A percentile compares a stretch with the other conserved stretches of the same genome.
These are phyloP conservation scores for Falco novaeseelandiae DNA, from an alignment of 2,797 vertebrate species.

Conservation along the genomic window DNA sequence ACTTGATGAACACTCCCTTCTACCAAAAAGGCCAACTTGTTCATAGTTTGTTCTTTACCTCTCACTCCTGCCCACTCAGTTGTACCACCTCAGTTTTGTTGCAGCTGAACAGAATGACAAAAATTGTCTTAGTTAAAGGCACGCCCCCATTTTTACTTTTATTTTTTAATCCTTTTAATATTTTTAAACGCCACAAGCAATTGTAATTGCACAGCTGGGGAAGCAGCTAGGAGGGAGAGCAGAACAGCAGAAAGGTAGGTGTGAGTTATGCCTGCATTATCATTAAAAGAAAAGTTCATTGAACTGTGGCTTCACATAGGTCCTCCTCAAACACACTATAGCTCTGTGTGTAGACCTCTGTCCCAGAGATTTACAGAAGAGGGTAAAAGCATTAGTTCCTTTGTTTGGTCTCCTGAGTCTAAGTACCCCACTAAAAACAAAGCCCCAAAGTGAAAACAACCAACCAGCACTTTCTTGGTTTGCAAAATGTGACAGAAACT, in stretches of 20 bases:
- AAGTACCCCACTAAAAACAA: not conserved
- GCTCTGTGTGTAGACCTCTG: not conserved
- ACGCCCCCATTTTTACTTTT: no score
- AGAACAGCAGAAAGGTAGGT: not conserved
- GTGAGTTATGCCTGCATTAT: not conserved
- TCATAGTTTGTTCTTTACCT: not conserved
- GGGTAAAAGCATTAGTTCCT: not conserved
- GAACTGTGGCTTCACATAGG: not conserved
- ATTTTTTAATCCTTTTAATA: not conserved
- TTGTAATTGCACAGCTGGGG: not conserved
- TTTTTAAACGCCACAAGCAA: not conserved
- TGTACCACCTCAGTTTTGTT: not conserved
- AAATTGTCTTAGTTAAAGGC: not conserved
- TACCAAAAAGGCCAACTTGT: constrained; percentile 7
- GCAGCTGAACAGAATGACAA: not conserved
- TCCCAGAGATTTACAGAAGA: not conserved
- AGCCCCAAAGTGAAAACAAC: not conserved
- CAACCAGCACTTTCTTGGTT: not conserved
- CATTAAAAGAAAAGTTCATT: not conserved
- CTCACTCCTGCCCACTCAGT: not conserved
- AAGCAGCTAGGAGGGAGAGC: not conserved
- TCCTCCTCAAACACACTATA: not conserved
- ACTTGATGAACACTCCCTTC: not conserved
- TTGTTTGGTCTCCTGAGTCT: not conserved
- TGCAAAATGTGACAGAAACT: not conserved